A percentile compares a stretch with the other conserved stretches of the same genome.
phyloP scores from a whole-genome alignment of 2,797 vertebrate species.

The Acipenser oxyrinchus region DNA sequence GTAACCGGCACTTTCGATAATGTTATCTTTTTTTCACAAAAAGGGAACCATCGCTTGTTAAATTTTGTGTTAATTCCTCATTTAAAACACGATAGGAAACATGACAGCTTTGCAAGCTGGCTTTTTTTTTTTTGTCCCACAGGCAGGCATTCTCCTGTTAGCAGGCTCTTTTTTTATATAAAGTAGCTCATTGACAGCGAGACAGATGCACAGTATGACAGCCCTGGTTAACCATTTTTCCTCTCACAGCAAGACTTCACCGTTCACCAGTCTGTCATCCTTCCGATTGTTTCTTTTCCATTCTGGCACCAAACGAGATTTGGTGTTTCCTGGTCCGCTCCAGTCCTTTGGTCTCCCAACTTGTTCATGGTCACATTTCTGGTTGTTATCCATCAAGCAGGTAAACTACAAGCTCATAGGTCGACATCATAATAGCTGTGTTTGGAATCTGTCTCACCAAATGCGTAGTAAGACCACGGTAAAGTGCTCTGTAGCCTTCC shows the following conservation, averaged over 20 bases:
- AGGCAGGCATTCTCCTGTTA: no score
- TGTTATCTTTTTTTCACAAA: no score
- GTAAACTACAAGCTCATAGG: conserved; percentile 95
- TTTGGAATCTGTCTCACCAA: conserved; percentile 95
- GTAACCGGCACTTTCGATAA: no score
- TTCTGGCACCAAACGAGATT: conserved; percentile 24
- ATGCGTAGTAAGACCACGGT: conserved; percentile 91
- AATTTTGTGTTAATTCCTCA: no score
- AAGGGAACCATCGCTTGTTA: no score
- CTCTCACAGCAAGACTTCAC: neutral
- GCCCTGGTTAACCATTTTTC: neutral
- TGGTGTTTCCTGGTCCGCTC: conserved; percentile 56
- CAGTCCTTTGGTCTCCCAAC: conserved; percentile 63
- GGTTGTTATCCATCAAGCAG: conserved; percentile 75
- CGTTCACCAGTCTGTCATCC: conserved; percentile 26
- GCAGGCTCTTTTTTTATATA: neutral
- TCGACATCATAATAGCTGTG: conserved; percentile 98
- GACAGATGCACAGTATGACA: conserved; percentile 22
- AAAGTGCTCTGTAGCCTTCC: conserved; percentile 88
- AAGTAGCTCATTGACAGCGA: conserved; percentile 16
- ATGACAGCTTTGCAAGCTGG: no score
- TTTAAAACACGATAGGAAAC: no score
- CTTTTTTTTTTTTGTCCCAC: no score
- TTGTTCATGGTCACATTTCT: conserved; percentile 18
- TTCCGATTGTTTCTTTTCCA: conserved; percentile 27